Evolutionary conservation across 2,113 vertebrate genomes (phyloP), one percentile per base, ranked within the genome.

Genomic region (Lagopus muta): DNA sequence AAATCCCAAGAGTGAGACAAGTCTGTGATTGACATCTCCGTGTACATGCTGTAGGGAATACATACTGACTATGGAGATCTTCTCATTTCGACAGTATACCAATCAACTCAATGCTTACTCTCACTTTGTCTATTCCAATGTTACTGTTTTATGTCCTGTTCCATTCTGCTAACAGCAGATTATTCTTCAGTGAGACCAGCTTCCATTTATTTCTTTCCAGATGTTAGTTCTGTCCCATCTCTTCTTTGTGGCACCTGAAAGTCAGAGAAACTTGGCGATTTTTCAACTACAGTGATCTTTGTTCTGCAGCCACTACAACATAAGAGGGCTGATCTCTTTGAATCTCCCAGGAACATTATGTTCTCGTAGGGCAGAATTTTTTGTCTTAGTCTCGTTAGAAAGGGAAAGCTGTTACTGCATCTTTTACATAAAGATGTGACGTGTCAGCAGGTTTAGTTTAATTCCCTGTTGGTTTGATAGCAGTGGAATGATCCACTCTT

Each of bases 401-500:
- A 73, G 57, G 57, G 78, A 47, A 71, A 92, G 64, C 72, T 74
- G 38, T 71, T 91, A n/a, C 60, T 83, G 64, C 32, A 11, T 86
- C 55, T 34, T 72, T 92, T 50, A 67, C 89, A 89, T 88, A 82
- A 92, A 69, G 67, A 92, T 91, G 86, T 82, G 86, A 80, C 65
- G 47, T 90, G 91, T 88, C 50, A 70, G 74, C 21, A n/a, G 57
- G 32, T 66, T 93, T 74, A 80, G 55, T 73, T 91, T 67, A 92
- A 92, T 91, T 95, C 89, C 70, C 67, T 32, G 0, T 81, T 64
- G 88, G 82, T 82, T 88, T 92, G 89, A 88, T 88, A 93, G 69
- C 69, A 86, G 79, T 60, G 47, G 64, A 95, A 52, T 88, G 91
- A 92, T 92, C 87, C 85, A 89, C 64, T 93, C 60, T 24, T 89